Base-by-base conservation (phyloP, 2,888 invertebrate genomes). In the Sinhomidia bicolor region DNA sequence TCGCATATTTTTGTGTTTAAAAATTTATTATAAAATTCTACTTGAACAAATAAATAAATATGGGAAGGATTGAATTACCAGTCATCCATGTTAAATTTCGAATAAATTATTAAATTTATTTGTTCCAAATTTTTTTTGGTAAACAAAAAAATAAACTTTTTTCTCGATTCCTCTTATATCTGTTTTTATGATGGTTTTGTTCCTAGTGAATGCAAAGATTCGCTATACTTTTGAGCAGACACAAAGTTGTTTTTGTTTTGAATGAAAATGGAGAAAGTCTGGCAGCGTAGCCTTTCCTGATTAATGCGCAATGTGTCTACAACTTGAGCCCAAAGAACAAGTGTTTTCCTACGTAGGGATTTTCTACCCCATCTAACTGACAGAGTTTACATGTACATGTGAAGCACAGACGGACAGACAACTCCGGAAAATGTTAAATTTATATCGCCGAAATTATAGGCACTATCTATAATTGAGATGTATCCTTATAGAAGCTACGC, bases 361-460 rank as follows among this genome's bases (percentile, higher is more conserved):
- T 86, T 86, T 86, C 86, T 80, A 76, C 76, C 65, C 41, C 29
- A 68, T 86, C 79, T 44, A 86, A 47, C 86, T 86, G 86, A 86
- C 80, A 86, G 44, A 51, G 71, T 80, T 79, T 57, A n/a, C 36
- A 71, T 65, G 36, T 47, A 65, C 36, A 68, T 44, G 26, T 41
- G 41, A 51, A 51, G 32, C 79, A 41, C 68, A 57, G 65, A 79
- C 85, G 65, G 68, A 32, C 54, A 14, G 26, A 23, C 41, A 68
- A 20, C 44, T 85, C n/a, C 7, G 65, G n/a, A 29, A 20, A 57
- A 14, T 47, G 47, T 12, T 9, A 47, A 9, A 14, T 12, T 7
- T 7, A 47, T 47, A 9, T 41, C 6, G 47, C 47, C 10, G 47
- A 12, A 47, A 47, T 57, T 1, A 44, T 17, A 79, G 20, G 60